A percentile compares a stretch with the other conserved stretches of the same genome.
phyloP scores from a whole-genome alignment of 2,888 invertebrate genomes.

The Eupithecia exiguata region DNA sequence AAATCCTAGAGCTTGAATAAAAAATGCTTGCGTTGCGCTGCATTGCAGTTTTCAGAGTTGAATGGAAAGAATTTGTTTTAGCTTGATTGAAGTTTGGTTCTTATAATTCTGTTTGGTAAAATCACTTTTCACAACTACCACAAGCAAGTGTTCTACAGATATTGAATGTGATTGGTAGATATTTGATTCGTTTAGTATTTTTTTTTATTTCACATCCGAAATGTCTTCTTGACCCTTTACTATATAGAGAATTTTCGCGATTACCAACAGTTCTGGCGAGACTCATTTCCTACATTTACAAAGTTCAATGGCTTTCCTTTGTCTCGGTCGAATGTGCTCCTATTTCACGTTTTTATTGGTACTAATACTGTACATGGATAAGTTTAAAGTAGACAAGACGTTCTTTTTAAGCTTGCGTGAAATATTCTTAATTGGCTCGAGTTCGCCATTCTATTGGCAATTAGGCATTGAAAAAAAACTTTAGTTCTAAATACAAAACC shows the following conservation, averaged over 20 bases:
- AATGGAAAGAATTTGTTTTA: constrained; percentile 30
- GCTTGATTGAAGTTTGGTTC: constrained; percentile 22
- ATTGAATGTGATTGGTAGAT: background rate
- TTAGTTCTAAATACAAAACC: too few species aligned
- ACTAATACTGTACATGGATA: constrained; percentile 33
- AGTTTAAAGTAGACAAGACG: constrained; percentile 33
- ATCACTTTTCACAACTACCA: background rate
- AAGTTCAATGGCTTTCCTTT: constrained; percentile 50
- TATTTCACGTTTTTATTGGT: constrained; percentile 39
- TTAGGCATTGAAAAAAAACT: constrained; percentile 17
- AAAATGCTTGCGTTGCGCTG: constrained; percentile 48
- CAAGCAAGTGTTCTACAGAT: background rate
- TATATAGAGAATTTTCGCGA: constrained; percentile 14
- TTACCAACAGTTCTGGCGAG: constrained; percentile 41
- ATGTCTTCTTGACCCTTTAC: background rate
- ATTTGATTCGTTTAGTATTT: background rate
- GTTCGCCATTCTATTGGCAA: constrained; percentile 11
- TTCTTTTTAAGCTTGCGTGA: constrained; percentile 29
- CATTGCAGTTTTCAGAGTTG: constrained; percentile 46
- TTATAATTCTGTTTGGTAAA: background rate
- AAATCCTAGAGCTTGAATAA: constrained; percentile 39
- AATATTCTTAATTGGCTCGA: constrained; percentile 28
- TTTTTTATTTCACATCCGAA: background rate
- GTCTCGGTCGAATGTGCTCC: constrained; percentile 44
- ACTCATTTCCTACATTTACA: constrained; percentile 47